phyloP scores from a whole-genome alignment of 2,113 vertebrate genomes.

The Dolichotis patagonum region DNA sequence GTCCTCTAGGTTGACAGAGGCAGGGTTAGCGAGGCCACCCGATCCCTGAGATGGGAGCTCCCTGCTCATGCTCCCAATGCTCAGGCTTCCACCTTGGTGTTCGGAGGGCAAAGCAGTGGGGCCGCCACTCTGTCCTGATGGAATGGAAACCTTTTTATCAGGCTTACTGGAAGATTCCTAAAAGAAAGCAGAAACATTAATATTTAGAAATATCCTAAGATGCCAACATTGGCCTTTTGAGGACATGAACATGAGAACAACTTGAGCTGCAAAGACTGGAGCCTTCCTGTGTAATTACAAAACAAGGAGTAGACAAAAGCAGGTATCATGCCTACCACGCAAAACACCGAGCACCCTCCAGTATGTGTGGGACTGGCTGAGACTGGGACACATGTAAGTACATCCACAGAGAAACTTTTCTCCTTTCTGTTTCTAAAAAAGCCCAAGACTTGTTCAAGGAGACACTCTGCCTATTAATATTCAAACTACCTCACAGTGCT shows the following conservation, averaged over 20 bases:
- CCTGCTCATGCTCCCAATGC: slow-evolving; percentile 76
- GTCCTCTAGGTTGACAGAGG: slow-evolving; percentile 83
- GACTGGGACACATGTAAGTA: neutral
- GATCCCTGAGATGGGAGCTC: slow-evolving; percentile 73
- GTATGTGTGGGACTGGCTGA: neutral
- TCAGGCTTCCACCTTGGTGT: slow-evolving; percentile 77
- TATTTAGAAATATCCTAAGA: slow-evolving; percentile 6
- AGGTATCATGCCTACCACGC: neutral
- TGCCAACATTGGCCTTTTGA: neutral
- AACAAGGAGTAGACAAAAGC: neutral
- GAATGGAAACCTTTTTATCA: slow-evolving; percentile 85
- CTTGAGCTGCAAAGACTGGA: neutral
- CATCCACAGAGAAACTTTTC: neutral
- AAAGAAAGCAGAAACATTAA: slow-evolving; percentile 60
- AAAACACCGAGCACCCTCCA: neutral
- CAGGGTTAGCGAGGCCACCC: slow-evolving; percentile 69
- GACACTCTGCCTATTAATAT: neutral
- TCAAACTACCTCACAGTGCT: neutral
- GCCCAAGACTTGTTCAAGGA: neutral
- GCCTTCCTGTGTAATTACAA: neutral
- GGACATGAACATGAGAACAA: neutral
- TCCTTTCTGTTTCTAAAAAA: slow-evolving; percentile 30
- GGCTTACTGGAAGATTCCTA: slow-evolving; percentile 86
- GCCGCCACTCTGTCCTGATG: slow-evolving; percentile 78
- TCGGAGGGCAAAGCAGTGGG: slow-evolving; percentile 83